Conservation (phyloP, 2,888 invertebrate species). For the Ormyrus thymus region DNA sequence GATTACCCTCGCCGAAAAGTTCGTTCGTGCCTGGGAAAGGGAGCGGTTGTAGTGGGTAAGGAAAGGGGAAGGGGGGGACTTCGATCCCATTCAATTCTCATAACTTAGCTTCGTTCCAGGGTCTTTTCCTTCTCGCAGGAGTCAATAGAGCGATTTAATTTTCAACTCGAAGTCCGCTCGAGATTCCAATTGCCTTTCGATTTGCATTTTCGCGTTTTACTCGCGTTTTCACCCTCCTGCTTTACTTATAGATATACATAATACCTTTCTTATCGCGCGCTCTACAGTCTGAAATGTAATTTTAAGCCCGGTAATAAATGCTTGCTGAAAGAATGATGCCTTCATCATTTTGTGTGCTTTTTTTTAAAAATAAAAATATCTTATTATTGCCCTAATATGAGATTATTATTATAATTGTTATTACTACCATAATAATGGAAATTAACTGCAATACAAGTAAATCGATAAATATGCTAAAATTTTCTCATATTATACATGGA, state of each 20-base stretch:
- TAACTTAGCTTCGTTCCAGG: slow-evolving; percentile 19
- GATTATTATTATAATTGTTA: no score
- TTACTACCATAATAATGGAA: no score
- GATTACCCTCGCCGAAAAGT: no score
- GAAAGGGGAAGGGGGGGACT: neutral
- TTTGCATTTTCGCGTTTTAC: slow-evolving; percentile 25
- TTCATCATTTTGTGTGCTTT: neutral
- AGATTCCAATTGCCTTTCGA: slow-evolving; percentile 42
- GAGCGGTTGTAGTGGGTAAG: no score
- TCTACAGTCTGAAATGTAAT: neutral
- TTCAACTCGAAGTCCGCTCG: slow-evolving; percentile 25
- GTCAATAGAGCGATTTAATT: slow-evolving; percentile 44
- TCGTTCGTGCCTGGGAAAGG: no score
- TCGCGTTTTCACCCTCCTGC: neutral
- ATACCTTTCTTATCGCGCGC: no score
- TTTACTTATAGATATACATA: neutral
- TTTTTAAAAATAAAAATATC: neutral
- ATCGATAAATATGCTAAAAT: no score
- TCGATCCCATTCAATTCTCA: slow-evolving; percentile 26
- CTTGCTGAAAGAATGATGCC: no score
- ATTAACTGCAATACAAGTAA: no score
- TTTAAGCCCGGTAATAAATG: neutral
- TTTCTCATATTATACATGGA: no score
- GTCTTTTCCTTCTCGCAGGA: neutral
- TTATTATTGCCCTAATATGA: no score